phyloP scores from a whole-genome alignment of 92 coral and sea anemone genomes.

The Epizoanthus rinbou region DNA sequence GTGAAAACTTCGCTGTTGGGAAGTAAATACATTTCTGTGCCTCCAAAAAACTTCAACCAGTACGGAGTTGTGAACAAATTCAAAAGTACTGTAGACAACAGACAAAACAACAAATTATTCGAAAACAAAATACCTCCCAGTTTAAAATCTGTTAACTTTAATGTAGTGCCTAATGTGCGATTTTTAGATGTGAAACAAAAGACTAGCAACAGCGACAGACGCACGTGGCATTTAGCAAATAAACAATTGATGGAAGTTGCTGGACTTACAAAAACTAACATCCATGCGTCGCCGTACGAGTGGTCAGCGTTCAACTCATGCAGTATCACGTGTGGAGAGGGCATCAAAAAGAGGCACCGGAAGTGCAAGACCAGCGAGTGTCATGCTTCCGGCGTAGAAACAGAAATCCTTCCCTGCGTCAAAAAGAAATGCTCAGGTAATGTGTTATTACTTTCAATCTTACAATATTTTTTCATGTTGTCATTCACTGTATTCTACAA shows the following conservation, averaged over 20 bases:
- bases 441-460: background rate
- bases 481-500: background rate
- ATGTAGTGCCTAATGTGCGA: background rate
- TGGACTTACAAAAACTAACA: background rate
- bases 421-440: conserved; percentile 79
- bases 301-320: conserved; percentile 89
- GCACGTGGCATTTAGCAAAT: conserved; percentile 25
- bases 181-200: conserved; percentile 10
- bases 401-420: conserved; percentile 80
- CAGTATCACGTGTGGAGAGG: conserved; percentile 90
- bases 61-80: background rate
- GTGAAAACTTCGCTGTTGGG: too few relatives aligned
- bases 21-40: background rate
- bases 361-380: conserved; percentile 82
- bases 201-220: conserved; percentile 22
- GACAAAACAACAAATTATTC: background rate
- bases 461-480: background rate
- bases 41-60: background rate
- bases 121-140: background rate
- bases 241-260: conserved; percentile 31
- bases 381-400: conserved; percentile 71
- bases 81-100: background rate
- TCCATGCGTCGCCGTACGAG: conserved; percentile 35
- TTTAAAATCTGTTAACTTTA: background rate
- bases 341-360: conserved; percentile 83